Evolutionary conservation across 2,888 invertebrate species (phyloP).

Genomic region (Eristalis intricaria): DNA sequence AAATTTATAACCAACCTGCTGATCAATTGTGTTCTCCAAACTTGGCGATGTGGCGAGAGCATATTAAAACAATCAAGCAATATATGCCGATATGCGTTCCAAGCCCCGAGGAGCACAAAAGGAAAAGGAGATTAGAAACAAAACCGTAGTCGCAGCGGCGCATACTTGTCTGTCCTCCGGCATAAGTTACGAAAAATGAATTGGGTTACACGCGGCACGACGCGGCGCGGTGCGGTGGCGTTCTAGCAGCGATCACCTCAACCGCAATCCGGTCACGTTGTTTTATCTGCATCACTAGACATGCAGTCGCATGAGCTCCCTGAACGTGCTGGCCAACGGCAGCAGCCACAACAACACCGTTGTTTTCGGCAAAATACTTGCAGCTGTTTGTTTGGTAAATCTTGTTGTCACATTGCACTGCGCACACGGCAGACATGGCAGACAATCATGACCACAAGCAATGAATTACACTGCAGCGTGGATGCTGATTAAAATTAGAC

Average conservation of each 20-base stretch:
- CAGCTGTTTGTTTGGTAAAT: conserved; percentile 48
- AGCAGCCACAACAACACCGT: conserved; percentile 9
- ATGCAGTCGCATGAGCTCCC: conserved; percentile 42
- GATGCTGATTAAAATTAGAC: conserved; percentile 49
- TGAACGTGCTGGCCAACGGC: conserved; percentile 23
- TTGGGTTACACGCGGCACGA: conserved; percentile 60
- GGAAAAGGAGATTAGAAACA: conserved; percentile 1
- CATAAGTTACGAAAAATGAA: conserved; percentile 41
- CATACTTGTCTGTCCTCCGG: conserved; percentile 37
- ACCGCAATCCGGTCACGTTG: conserved; percentile 65
- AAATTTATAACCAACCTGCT: conserved; percentile 54
- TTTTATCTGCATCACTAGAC: conserved; percentile 54
- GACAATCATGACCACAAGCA: conserved; percentile 42
- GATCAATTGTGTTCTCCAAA: conserved; percentile 21
- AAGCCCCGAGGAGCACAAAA: not conserved
- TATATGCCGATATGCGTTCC: conserved; percentile 12
- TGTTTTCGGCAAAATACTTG: conserved; percentile 48
- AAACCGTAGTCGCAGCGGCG: not conserved
- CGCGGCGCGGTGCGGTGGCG: too few species aligned
- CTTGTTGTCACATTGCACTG: conserved; percentile 38
- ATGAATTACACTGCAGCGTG: conserved; percentile 17
- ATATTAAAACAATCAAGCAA: conserved; percentile 19
- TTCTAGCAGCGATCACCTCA: conserved; percentile 61
- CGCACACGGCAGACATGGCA: conserved; percentile 9
- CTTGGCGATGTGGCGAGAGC: conserved; percentile 12